Evolutionary conservation across 2,797 vertebrate genomes (phyloP).

Genomic region (Phoebastria nigripes): DNA sequence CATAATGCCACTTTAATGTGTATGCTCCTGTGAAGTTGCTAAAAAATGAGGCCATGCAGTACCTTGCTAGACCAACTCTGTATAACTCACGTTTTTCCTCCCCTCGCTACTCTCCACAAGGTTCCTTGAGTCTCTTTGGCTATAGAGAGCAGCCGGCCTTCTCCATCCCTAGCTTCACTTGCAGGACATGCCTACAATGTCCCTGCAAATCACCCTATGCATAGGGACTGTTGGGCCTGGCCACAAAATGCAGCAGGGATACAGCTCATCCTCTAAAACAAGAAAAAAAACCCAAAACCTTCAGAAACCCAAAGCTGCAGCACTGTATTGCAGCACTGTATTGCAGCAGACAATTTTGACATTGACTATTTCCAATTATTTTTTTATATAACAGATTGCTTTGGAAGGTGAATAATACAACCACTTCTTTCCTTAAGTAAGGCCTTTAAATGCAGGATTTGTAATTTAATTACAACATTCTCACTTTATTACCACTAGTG

Average conservation of each 20-base stretch:
- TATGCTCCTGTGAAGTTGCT: background rate
- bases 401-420: background rate
- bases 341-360: background rate
- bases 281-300: fast-evolving
- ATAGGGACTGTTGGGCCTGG: background rate
- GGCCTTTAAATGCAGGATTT: background rate
- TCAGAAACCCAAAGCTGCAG: background rate
- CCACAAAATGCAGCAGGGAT: background rate
- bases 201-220: background rate
- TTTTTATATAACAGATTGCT: background rate
- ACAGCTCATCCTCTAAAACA: background rate
- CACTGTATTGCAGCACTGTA: background rate
- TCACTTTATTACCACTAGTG: background rate
- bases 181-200: fast-evolving
- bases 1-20: background rate
- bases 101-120: background rate
- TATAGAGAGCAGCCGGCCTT: background rate
- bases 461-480: background rate
- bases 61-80: background rate
- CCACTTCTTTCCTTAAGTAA: background rate
- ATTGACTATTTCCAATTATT: background rate
- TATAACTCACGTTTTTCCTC: background rate
- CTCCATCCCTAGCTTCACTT: background rate
- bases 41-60: background rate
- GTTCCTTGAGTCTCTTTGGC: background rate